These are phyloP conservation scores for Protomyctophum bolini DNA, from an alignment of 2,113 vertebrate species.

Conservation along the genomic window DNA sequence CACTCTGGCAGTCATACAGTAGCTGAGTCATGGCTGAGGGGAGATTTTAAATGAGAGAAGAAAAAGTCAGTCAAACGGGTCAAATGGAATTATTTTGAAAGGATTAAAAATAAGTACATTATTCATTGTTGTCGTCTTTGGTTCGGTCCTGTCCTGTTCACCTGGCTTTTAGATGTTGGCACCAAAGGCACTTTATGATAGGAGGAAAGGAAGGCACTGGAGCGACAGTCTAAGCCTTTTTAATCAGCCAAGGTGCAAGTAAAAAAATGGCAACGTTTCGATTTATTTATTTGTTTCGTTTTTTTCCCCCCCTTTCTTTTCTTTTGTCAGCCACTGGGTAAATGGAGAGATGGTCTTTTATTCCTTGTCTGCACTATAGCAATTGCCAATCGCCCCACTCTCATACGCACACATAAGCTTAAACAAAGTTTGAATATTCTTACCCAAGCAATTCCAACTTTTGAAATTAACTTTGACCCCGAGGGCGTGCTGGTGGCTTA, in stretches of 20 bases:
- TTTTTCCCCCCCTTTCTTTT: too few relatives aligned
- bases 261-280: too few relatives aligned
- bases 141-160: background rate
- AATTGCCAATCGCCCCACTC: conserved; percentile 53
- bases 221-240: too few relatives aligned
- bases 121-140: conserved; percentile 1
- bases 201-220: too few relatives aligned
- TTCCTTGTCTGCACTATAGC: conserved; percentile 12
- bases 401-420: conserved; percentile 18
- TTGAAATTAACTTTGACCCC: conserved; percentile 76
- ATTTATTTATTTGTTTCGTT: too few relatives aligned
- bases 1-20: background rate
- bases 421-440: conserved; percentile 74
- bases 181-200: background rate
- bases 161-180: background rate
- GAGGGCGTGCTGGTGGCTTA: conserved; percentile 64
- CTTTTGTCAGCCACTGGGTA: too few relatives aligned
- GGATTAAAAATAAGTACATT: too few relatives aligned
- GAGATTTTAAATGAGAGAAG: conserved; percentile 1
- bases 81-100: too few relatives aligned
- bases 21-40: conserved; percentile 5
- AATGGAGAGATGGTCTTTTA: conserved; percentile 40
- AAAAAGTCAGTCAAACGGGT: background rate
- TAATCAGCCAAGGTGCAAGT: too few relatives aligned
- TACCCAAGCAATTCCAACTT: conserved; percentile 63